Evolutionary conservation across 1,140 invertebrate species (phyloP).

Genomic region (Eupeodes corollae): DNA sequence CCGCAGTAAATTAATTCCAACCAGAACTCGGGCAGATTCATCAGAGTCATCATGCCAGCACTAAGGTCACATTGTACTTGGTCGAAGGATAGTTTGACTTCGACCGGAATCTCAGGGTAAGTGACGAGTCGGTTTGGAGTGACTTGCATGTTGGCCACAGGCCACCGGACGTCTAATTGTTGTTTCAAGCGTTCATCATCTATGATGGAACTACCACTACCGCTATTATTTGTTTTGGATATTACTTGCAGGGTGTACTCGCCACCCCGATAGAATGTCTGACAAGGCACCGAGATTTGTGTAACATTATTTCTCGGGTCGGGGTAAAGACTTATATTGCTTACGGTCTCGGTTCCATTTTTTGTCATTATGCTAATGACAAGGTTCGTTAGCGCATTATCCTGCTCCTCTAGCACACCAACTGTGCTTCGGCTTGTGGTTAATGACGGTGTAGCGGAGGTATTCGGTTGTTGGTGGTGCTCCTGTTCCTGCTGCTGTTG

Average conservation of each 20-base stretch:
- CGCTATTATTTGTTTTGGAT: slow-evolving; percentile 12
- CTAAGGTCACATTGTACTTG: slow-evolving; percentile 48
- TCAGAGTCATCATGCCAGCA: slow-evolving; percentile 32
- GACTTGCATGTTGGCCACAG: slow-evolving; percentile 53
- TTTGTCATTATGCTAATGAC: neutral
- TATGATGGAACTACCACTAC: neutral
- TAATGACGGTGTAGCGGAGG: neutral
- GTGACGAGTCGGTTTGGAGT: slow-evolving; percentile 61
- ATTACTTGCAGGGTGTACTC: slow-evolving; percentile 33
- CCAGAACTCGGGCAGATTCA: slow-evolving; percentile 55
- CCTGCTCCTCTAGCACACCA: neutral
- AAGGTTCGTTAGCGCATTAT: neutral
- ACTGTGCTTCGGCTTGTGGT: neutral
- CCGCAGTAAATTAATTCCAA: slow-evolving; percentile 67
- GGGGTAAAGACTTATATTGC: slow-evolving; percentile 30
- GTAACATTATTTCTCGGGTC: slow-evolving; percentile 33
- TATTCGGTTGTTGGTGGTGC: neutral
- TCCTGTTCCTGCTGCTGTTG: neutral
- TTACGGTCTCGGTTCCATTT: slow-evolving; percentile 17
- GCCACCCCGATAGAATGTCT: slow-evolving; percentile 28
- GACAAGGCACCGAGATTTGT: slow-evolving; percentile 30
- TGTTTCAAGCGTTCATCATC: slow-evolving; percentile 27
- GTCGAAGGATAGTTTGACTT: slow-evolving; percentile 57
- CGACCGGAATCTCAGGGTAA: slow-evolving; percentile 61
- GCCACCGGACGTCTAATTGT: slow-evolving; percentile 61